Evolutionary conservation across 2,888 invertebrate genomes (phyloP).

Genomic region (Chymomyza amoena): DNA sequence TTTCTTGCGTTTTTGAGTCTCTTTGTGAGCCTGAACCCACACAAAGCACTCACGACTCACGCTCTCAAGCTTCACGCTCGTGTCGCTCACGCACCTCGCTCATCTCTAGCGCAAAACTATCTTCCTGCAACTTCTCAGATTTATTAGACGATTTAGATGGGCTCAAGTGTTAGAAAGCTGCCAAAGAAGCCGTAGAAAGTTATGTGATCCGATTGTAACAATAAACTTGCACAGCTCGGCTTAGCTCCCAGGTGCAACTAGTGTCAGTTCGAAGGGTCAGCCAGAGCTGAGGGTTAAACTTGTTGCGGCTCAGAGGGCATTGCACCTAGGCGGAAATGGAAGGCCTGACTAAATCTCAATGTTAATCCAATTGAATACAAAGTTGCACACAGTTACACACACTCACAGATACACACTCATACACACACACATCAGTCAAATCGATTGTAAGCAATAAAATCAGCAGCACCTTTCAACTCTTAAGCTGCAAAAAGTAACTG

Average conservation of each 20-base stretch:
- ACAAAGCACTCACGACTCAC: no score
- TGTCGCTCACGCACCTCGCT: no score
- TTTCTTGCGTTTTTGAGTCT: no score
- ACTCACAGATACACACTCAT: constrained; percentile 6
- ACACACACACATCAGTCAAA: not conserved
- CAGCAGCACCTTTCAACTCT: constrained; percentile 22
- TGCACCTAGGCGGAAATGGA: not conserved
- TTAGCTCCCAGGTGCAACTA: constrained; percentile 28
- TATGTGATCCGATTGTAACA: constrained; percentile 51
- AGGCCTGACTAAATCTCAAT: not conserved
- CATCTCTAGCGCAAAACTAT: constrained; percentile 20
- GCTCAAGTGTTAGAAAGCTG: constrained; percentile 13
- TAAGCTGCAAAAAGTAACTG: constrained; percentile 25
- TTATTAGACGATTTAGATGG: constrained; percentile 24
- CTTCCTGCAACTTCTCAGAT: constrained; percentile 52
- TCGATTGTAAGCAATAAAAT: constrained; percentile 15
- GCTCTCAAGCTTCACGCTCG: no score
- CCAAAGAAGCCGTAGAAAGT: constrained; percentile 49
- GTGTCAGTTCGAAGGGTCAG: constrained; percentile 7
- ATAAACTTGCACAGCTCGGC: constrained; percentile 27
- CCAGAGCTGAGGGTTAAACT: not conserved
- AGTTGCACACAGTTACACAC: constrained; percentile 4
- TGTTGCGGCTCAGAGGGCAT: not conserved
- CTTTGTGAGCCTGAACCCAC: no score
- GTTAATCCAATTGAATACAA: not conserved